A percentile compares a stretch with the other conserved stretches of the same genome.
These are phyloP conservation scores for Itoplectis maculator DNA, from an alignment of 2,888 invertebrate genomes.

Conservation along the genomic window DNA sequence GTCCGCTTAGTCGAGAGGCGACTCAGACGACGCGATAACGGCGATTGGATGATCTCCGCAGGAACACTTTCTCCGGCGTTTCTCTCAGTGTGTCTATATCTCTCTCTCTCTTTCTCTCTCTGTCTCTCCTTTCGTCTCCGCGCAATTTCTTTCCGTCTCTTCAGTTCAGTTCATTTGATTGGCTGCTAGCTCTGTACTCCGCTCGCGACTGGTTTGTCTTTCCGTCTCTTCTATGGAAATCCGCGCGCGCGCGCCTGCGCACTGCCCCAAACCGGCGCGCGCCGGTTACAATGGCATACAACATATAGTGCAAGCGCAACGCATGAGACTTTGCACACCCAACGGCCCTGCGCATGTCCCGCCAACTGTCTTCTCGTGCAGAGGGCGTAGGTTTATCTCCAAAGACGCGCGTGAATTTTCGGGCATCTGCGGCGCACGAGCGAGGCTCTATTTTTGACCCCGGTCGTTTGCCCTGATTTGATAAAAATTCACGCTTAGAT, in stretches of 20 bases:
- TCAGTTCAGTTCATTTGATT: no score
- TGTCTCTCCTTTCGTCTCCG: no score
- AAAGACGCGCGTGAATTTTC: not conserved
- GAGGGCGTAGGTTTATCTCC: not conserved
- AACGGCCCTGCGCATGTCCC: not conserved
- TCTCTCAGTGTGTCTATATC: not conserved
- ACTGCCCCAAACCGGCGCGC: conserved; percentile 9
- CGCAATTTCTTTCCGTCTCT: conserved; percentile 4
- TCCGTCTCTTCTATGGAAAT: conserved; percentile 1
- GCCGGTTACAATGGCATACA: not conserved
- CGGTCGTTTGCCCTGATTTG: conserved; percentile 18
- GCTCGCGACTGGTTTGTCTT: conserved; percentile 3
- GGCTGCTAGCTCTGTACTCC: no score
- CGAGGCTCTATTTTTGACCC: not conserved
- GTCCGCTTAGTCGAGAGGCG: conserved; percentile 9
- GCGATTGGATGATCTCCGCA: conserved; percentile 25
- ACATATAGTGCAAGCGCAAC: not conserved
- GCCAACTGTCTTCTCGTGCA: not conserved
- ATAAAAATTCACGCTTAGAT: conserved; percentile 25
- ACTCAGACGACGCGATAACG: conserved; percentile 23
- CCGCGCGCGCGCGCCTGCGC: not conserved
- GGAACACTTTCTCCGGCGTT: not conserved
- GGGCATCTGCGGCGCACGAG: not conserved
- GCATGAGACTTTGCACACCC: not conserved
- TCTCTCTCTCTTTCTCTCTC: not conserved